Evolutionary conservation across 2,888 invertebrate species (phyloP).

Genomic region (Nymphalis polychloros): DNA sequence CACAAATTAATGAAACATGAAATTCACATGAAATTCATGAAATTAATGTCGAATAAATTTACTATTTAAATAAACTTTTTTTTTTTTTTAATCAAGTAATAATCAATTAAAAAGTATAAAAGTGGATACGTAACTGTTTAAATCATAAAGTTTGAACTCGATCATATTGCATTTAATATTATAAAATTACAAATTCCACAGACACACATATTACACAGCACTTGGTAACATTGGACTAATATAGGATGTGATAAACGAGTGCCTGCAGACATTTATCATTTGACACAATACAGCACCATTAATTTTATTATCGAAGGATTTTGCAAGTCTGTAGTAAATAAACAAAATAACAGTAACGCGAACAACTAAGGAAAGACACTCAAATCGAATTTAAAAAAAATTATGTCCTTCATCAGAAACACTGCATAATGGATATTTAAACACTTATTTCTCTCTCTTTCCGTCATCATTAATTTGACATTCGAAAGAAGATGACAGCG

Average conservation of each 20-base stretch:
- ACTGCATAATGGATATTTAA: too few relatives aligned
- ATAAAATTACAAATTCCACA: background rate
- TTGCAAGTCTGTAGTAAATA: background rate
- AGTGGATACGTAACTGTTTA: conserved; percentile 10
- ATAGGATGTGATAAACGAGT: conserved; percentile 12
- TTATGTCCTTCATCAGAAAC: too few relatives aligned
- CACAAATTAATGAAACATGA: too few relatives aligned
- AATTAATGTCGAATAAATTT: too few relatives aligned
- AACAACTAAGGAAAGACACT: too few relatives aligned
- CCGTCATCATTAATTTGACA: too few relatives aligned
- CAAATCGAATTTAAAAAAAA: too few relatives aligned
- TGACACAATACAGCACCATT: background rate
- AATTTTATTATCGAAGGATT: background rate
- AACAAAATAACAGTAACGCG: background rate
- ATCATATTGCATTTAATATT: conserved; percentile 23
- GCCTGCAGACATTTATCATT: conserved; percentile 3
- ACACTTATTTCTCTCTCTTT: too few relatives aligned
- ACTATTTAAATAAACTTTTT: too few relatives aligned
- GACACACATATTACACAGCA: background rate
- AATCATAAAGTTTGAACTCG: conserved; percentile 18
- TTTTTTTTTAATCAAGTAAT: too few relatives aligned
- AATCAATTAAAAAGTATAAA: background rate
- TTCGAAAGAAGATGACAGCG: too few relatives aligned
- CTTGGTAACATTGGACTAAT: background rate
- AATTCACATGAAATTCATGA: too few relatives aligned